phyloP scores from a whole-genome alignment of 2,113 vertebrate genomes.

The Macrotus californicus region DNA sequence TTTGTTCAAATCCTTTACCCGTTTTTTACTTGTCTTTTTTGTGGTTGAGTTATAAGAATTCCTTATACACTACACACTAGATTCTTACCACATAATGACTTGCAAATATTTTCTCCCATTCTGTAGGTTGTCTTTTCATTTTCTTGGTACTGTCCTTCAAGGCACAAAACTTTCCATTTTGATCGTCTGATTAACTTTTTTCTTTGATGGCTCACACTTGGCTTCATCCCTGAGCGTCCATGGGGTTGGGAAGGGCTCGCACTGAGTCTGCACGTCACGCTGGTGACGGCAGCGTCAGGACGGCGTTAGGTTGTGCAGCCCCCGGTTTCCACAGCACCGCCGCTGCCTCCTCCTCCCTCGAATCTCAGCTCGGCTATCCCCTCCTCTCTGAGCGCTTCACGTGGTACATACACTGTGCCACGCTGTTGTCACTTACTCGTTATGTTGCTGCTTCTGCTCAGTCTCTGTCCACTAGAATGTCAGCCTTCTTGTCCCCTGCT shows the following conservation, averaged over 20 bases:
- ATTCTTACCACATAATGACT: background rate
- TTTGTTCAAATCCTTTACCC: background rate
- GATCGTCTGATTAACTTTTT: background rate
- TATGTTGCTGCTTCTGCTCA: background rate
- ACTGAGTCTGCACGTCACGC: fast-evolving
- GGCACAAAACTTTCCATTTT: background rate
- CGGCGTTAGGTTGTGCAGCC: background rate
- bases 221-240: background rate
- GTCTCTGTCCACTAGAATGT: background rate
- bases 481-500: fast-evolving
- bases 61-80: background rate
- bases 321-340: background rate
- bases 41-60: background rate
- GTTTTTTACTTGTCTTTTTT: background rate
- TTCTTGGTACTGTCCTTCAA: background rate
- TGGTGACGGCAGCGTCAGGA: background rate
- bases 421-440: background rate
- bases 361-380: background rate
- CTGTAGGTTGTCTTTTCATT: background rate
- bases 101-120: background rate
- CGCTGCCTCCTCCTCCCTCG: background rate
- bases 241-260: background rate
- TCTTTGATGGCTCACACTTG: background rate
- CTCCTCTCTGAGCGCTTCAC: background rate
- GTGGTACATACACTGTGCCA: fast-evolving